Conservation (phyloP, 2,888 invertebrate species). For the Ischnus inquisitorius region DNA sequence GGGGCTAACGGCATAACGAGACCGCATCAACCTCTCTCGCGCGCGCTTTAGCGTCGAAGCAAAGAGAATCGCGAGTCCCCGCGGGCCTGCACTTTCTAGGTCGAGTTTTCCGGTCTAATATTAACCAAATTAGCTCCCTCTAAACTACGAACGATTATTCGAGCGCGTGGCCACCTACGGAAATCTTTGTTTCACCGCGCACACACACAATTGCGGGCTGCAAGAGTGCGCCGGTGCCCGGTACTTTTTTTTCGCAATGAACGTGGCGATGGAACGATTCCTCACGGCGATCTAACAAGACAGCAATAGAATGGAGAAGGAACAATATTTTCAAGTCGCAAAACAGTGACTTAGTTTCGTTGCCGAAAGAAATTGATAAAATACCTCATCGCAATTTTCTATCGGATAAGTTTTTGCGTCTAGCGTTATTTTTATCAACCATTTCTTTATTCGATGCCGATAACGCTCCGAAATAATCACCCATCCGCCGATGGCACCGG, state of each 20-base stretch:
- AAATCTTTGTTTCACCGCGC: not conserved
- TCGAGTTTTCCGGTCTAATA: conserved; percentile 64
- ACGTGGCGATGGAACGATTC: not conserved
- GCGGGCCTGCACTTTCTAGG: conserved; percentile 62
- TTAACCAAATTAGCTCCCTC: conserved; percentile 63
- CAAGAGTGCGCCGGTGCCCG: not conserved
- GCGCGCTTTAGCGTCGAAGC: conserved; percentile 36
- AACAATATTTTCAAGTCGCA: not conserved
- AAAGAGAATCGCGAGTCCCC: conserved; percentile 39
- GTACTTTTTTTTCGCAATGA: not conserved
- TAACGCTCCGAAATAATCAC: too few species aligned
- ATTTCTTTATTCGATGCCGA: not conserved
- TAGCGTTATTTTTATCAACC: not conserved
- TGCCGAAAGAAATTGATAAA: not conserved
- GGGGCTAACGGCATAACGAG: conserved; percentile 40
- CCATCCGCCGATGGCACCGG: too few species aligned
- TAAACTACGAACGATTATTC: conserved; percentile 24
- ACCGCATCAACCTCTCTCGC: conserved; percentile 17
- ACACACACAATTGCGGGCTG: not conserved
- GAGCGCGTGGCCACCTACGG: conserved; percentile 5
- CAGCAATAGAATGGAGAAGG: not conserved
- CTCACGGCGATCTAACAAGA: not conserved
- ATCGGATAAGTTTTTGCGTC: too few species aligned
- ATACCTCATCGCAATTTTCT: too few species aligned
- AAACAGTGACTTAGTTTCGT: not conserved